Percentiles rank a stretch among this genome's conserved stretches.
Conservation (phyloP, 2,797 vertebrate species). For the Urosaurus nigricauda region DNA sequence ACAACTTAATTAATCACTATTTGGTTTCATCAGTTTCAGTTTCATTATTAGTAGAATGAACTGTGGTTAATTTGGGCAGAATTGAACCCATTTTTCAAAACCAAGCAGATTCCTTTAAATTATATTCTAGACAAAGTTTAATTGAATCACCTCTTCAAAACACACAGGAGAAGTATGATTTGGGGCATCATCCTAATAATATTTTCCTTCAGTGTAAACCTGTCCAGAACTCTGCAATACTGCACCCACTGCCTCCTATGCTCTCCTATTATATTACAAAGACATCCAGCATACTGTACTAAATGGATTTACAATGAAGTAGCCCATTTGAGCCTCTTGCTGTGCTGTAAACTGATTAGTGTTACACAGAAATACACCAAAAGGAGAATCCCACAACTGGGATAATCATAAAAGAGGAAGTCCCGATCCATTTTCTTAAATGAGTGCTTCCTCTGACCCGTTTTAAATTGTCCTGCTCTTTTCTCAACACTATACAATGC, state of each 20-base stretch:
- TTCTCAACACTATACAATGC: not conserved
- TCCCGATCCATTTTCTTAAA: not conserved
- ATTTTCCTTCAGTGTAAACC: not conserved
- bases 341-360: fast-evolving
- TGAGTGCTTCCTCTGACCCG: not conserved
- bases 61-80: not conserved
- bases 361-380: not conserved
- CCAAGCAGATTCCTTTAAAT: not conserved
- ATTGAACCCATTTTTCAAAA: not conserved
- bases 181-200: not conserved
- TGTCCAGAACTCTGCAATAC: not conserved
- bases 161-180: fast-evolving
- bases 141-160: not conserved
- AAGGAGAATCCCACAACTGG: not conserved
- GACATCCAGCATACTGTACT: fast-evolving
- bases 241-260: conserved; percentile 7
- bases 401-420: conserved; percentile 6
- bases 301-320: not conserved
- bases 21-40: not conserved
- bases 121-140: not conserved
- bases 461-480: not conserved
- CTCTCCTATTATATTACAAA: not conserved
- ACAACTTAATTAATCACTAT: not conserved
- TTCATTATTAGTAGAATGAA: not conserved
- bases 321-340: not conserved